These are phyloP conservation scores for Acanthococcus lagerstroemiae DNA, from an alignment of 2,888 invertebrate genomes.

Conservation along the genomic window DNA sequence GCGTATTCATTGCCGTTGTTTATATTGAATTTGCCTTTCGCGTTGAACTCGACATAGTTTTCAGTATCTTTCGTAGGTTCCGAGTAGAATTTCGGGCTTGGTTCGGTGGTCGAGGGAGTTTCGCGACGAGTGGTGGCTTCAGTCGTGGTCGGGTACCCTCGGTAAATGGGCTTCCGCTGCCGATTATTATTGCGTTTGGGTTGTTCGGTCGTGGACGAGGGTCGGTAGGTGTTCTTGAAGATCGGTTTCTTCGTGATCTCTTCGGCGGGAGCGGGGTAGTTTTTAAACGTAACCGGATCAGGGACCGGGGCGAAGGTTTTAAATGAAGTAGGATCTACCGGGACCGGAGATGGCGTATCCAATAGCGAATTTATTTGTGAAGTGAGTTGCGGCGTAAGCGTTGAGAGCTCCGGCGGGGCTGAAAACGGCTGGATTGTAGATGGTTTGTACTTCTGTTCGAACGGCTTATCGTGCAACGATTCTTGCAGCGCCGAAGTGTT, in stretches of 20 bases:
- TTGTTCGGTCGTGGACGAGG: constrained; percentile 20
- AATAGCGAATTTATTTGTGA: constrained; percentile 50
- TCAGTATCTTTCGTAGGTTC: background rate
- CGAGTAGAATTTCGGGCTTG: background rate
- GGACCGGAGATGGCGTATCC: constrained; percentile 1
- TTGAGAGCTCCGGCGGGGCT: constrained; percentile 48
- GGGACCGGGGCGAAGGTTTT: background rate
- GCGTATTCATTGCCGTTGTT: background rate
- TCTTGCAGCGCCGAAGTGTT: constrained; percentile 10
- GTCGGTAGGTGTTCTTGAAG: constrained; percentile 24
- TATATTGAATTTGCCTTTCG: constrained; percentile 18
- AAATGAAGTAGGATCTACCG: background rate
- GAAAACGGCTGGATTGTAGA: constrained; percentile 39
- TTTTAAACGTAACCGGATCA: constrained; percentile 16
- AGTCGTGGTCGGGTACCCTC: constrained; percentile 37
- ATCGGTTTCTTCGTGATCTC: constrained; percentile 20
- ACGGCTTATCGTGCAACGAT: constrained; percentile 31
- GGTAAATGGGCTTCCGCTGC: constrained; percentile 39
- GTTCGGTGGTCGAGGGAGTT: constrained; percentile 1
- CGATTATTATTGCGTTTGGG: constrained; percentile 40
- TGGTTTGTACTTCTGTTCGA: constrained; percentile 21
- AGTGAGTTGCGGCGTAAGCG: constrained; percentile 50
- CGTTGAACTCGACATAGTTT: constrained; percentile 15
- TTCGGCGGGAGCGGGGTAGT: constrained; percentile 11
- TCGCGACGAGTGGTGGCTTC: background rate